phyloP scores from a whole-genome alignment of 53 echinoderm and acorn worm species.

The Stichopus horrens region DNA sequence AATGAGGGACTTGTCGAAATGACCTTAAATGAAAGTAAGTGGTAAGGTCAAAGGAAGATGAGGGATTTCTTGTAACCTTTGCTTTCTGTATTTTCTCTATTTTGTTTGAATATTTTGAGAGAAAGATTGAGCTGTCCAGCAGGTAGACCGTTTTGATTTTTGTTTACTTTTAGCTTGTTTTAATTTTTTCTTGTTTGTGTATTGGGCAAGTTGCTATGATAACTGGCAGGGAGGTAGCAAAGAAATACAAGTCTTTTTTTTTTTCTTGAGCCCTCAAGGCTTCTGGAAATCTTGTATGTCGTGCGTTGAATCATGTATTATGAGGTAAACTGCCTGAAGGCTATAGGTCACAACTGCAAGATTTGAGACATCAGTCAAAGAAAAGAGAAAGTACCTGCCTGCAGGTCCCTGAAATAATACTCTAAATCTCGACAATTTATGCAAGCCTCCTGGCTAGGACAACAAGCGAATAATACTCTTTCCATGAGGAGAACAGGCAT shows the following conservation, averaged over 20 bases:
- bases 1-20: not conserved
- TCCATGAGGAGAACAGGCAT: not conserved
- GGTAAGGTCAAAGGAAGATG: not conserved
- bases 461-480: not conserved
- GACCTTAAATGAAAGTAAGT: not conserved
- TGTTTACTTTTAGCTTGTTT: not conserved
- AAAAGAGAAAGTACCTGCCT: not conserved
- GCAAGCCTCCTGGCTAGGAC: slow-evolving; percentile 15
- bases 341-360: slow-evolving; percentile 3
- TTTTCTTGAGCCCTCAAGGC: slow-evolving; percentile 6
- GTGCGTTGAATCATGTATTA: slow-evolving; percentile 1
- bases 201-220: not conserved
- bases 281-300: not conserved
- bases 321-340: slow-evolving; percentile 2
- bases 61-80: not conserved
- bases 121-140: not conserved
- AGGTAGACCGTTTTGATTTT: not conserved
- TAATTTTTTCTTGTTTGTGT: no score
- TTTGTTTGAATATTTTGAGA: not conserved
- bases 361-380: not conserved
- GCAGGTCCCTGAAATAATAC: slow-evolving; percentile 17
- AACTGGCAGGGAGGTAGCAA: not conserved
- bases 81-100: not conserved
- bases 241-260: not conserved
- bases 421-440: slow-evolving; percentile 25